Percentiles rank a stretch among this genome's conserved stretches.
phyloP scores from a whole-genome alignment of 2,113 vertebrate species.

The Bolborhynchus lineola region DNA sequence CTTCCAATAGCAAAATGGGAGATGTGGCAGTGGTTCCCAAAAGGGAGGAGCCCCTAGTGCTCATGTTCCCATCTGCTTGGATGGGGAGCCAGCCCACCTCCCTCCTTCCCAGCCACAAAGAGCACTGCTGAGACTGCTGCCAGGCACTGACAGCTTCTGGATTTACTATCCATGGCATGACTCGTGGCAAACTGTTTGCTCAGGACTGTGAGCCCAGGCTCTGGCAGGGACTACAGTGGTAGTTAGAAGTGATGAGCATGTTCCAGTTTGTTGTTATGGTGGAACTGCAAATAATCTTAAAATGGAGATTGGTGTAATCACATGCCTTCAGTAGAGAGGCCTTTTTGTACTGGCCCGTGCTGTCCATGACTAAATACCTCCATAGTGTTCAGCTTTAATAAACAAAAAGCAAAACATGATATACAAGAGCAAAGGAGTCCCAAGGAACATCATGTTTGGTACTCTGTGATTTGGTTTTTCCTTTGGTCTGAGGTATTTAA shows the following conservation, averaged over 20 bases:
- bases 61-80: neutral
- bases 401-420: neutral
- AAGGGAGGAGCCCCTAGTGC: neutral
- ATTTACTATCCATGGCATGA: neutral
- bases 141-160: neutral
- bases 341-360: neutral
- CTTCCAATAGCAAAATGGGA: neutral
- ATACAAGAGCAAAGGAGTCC: neutral
- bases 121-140: neutral
- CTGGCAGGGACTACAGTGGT: neutral
- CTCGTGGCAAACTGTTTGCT: neutral
- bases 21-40: neutral
- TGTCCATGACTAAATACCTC: neutral
- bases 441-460: neutral
- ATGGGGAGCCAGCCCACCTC: neutral
- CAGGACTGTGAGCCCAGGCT: neutral
- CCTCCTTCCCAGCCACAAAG: neutral
- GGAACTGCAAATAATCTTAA: neutral
- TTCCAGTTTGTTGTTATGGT: neutral
- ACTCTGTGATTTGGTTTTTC: neutral
- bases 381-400: neutral
- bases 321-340: neutral
- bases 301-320: neutral
- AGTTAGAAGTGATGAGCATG: neutral
- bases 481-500: neutral